Conservation (phyloP, 2,888 invertebrate genomes). For the Nemotelus nigrinus region DNA sequence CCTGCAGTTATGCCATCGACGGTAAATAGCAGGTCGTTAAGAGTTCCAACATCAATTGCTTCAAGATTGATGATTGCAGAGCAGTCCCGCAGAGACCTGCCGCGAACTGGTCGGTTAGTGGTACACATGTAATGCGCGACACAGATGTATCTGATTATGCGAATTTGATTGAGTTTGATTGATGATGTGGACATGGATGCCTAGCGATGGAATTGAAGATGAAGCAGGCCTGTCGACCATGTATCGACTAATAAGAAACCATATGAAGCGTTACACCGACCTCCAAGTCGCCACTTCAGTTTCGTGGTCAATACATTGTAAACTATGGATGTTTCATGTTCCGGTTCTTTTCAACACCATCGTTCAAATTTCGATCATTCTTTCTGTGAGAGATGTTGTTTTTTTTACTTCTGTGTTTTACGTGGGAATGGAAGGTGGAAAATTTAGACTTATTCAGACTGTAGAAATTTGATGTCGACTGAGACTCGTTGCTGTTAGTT, state of each 20-base stretch:
- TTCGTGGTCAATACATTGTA: no score
- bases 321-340: no score
- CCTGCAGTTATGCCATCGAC: conserved; percentile 26
- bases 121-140: background rate
- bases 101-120: background rate
- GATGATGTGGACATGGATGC: conserved; percentile 19
- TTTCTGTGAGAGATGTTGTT: background rate
- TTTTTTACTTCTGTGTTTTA: background rate
- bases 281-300: no score
- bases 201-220: background rate
- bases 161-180: conserved; percentile 43
- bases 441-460: no score
- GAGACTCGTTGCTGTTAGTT: no score
- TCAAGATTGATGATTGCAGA: conserved; percentile 10
- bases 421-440: background rate
- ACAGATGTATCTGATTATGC: conserved; percentile 27
- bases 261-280: no score
- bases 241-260: background rate
- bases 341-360: conserved; percentile 10
- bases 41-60: background rate
- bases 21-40: background rate
- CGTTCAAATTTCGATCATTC: background rate
- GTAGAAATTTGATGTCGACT: no score
- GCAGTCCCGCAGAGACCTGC: conserved; percentile 23
- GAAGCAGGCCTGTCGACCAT: background rate